Conservation (phyloP, 2,797 vertebrate species). For the Rhyacichthys aspro region DNA sequence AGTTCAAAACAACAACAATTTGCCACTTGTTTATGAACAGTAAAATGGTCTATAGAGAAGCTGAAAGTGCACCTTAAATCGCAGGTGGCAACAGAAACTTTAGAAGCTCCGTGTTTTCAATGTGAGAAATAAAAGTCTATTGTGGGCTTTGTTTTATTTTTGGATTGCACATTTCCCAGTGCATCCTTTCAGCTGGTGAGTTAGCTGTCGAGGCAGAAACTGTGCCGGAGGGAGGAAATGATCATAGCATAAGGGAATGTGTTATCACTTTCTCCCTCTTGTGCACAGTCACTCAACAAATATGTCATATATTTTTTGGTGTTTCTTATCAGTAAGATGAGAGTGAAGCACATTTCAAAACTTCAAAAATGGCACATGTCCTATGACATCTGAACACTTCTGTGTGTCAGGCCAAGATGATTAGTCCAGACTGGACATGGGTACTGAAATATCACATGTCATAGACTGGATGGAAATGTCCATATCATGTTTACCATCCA, state of each 20-base stretch:
- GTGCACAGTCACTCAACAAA: constrained; percentile 46
- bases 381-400: constrained; percentile 38
- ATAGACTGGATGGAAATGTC: constrained; percentile 46
- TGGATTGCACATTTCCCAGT: constrained; percentile 51
- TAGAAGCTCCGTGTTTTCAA: constrained; percentile 10
- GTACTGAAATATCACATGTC: constrained; percentile 61
- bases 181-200: constrained; percentile 68
- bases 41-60: too few relatives aligned
- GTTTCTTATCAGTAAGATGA: constrained; percentile 61
- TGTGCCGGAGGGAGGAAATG: constrained; percentile 71
- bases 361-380: constrained; percentile 37
- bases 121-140: background rate
- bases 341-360: constrained; percentile 49
- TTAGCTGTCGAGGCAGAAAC: constrained; percentile 63
- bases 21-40: too few relatives aligned
- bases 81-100: constrained; percentile 10
- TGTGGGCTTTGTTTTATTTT: constrained; percentile 9
- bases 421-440: constrained; percentile 47
- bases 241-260: constrained; percentile 75
- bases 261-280: constrained; percentile 70
- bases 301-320: constrained; percentile 47
- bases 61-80: background rate
- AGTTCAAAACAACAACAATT: too few relatives aligned
- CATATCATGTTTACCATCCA: constrained; percentile 55
- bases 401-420: constrained; percentile 43